Conservation (phyloP, 2,888 invertebrate species). For the Parapristionchus giblindavisi region DNA sequence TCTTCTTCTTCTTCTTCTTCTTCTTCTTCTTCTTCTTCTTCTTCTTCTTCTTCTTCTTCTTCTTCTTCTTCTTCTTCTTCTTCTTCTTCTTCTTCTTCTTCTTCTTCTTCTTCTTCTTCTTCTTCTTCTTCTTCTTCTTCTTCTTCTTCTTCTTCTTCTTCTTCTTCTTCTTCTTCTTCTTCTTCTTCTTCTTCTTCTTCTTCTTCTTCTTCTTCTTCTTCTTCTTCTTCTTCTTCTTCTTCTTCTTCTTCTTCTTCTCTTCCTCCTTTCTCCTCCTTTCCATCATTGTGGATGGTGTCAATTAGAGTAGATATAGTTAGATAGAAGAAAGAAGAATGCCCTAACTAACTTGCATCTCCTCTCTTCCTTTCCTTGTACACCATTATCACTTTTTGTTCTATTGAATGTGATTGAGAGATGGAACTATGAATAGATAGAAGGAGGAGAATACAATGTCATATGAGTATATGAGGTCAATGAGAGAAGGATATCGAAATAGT, state of each 20-base stretch:
- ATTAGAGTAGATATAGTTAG: background rate
- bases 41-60: background rate
- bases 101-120: too few relatives aligned
- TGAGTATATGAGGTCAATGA: too few relatives aligned
- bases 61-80: too few relatives aligned
- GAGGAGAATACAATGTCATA: conserved; percentile 2
- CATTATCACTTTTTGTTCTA: background rate
- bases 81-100: too few relatives aligned
- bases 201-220: background rate
- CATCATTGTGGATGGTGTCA: conserved; percentile 16
- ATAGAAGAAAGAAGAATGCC: too few relatives aligned
- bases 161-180: background rate
- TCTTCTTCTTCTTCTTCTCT: background rate
- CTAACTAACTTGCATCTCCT: background rate
- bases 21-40: background rate
- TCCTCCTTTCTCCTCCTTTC: conserved; percentile 37
- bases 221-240: background rate
- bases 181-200: background rate
- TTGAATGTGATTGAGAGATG: background rate
- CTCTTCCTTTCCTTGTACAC: background rate
- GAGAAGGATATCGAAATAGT: too few relatives aligned
- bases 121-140: background rate
- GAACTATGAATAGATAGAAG: background rate
- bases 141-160: background rate
- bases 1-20: background rate